Evolutionary conservation across 2,113 vertebrate genomes (phyloP), one percentile per base, ranked within the genome.

Genomic region (Rostratula benghalensis): DNA sequence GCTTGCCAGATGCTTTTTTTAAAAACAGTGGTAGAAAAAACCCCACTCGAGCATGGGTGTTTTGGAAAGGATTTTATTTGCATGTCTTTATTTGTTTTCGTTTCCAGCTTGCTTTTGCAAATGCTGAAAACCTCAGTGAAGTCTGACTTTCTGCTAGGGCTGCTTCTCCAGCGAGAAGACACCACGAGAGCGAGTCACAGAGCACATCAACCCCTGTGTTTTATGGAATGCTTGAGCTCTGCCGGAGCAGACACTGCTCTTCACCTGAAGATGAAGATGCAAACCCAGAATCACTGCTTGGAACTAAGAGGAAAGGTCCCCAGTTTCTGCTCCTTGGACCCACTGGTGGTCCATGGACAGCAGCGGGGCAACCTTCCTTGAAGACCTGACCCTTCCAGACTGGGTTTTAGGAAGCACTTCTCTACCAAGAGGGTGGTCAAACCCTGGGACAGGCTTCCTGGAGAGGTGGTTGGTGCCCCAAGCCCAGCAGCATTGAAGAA

Each of bases 261-360:
- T 3, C 7, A 59, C 41, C 63, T 13, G 13, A 17, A 8, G 0
- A 24, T 1, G 1, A 54, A 30, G 5, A 6, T 17, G 31, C 65
- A 57, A 57, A 65, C 3, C 39, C 30, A 11, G 73, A 13, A 25
- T 3, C 23, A 6, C 27, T 6, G 57, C 63, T 45, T 2, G 16
- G 54, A 30, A 41, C 15, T 9, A 18, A 21, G 4, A 3, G 50
- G 22, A 19, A 15, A 17, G 50, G 27, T 35, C 33, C 31, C 18
- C 53, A 53, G 7, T n/a, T 74, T 74, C 54, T 59, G 60, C 31
- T 51, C 53, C 84, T 51, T 3, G 11, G 63, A 25, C 33, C 33
- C 15, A 14, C 57, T 9, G 15, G 14, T 22, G 19, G 57, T 12
- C 59, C 19, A 0, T 7, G 10, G 74, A 22, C 31, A 73, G 27